Evolutionary conservation across 2,113 vertebrate species (phyloP), one percentile per base, ranked within the genome.

Genomic region (Hippoglossus stenolepis): DNA sequence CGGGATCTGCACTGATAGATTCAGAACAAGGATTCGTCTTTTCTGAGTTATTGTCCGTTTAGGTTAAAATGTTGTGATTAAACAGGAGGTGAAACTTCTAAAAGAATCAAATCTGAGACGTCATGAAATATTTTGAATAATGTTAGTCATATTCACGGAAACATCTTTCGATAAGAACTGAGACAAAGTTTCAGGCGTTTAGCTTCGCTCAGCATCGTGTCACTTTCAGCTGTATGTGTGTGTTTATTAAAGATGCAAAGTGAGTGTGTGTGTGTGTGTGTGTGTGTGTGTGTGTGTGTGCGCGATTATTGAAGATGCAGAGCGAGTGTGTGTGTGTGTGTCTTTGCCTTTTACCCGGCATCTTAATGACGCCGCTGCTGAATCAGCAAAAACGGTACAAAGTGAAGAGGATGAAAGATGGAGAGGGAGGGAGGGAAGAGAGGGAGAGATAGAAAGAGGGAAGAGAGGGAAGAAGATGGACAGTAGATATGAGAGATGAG

Each of bases 281-380:
- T 83, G 62, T 65, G 67, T 56, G 69, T 73, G 69, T 61, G 43
- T 67, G 62, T 72, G 62, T 56, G 70, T 79, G 73, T 65, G 76
- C 62, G 73, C 31, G 74, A 70, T 85, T 86, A 86, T 90, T 84
- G 83, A 84, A 86, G 76, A 88, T 89, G 87, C 86, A 82, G 80
- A 87, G 73, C 77, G 78, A 65, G 65, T 61, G 69, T 51, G 18
- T 17, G 65, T 61, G 69, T 51, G 18, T 17, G 57, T 28, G 54
- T 57, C 11, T 13, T 74, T 64, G 68, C 78, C 54, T 88, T 80
- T 86, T 81, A 76, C 73, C 79, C 47, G 17, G 73, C 82, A 77
- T 89, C 83, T 85, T 92, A 92, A 92, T 92, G 90, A 92, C 59
- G 10, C 68, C 1, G 65, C 72, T 70, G 90, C 89, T 89, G 90